Base-by-base conservation (phyloP, 2,888 invertebrate genomes). In the Mechanitis mazaeus region DNA sequence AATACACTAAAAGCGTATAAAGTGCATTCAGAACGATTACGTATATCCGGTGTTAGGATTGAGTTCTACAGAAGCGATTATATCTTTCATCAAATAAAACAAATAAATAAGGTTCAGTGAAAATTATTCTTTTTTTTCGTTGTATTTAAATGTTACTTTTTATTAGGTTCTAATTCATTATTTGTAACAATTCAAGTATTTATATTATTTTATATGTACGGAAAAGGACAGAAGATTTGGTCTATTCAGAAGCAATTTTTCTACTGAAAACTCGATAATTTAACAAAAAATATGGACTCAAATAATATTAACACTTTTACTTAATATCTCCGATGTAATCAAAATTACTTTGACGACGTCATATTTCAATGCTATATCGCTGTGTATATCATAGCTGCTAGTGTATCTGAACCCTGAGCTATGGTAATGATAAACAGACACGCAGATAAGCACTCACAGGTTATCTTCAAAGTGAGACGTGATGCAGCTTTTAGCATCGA, bases 401-500 rank as follows among this genome's bases (percentile, higher is more conserved):
- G 50, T 50, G 31, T 50, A 2, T 0, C 6, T 28, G 31, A 31
- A 9, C 31, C 28, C 31, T 28, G 28, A 50, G 50, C 31, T 50
- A 50, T 31, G 11, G 28, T 50, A 31, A 31, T 7, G 50, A 50
- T 31, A n/a, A 50, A 50, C 31, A 50, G 9, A 55, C 61, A 55
- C 55, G 54, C 47, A 50, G 47, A 31, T 50, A 31, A 50, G 65
- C 69, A 68, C 66, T 69, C 58, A 69, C 55, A 54, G 65, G 63
- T 63, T 66, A 68, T 69, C 66, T 31, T 31, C 7, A 31, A 35
- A 50, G 31, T 31, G 31, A 3, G 7, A 9, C 31, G 5, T 9
- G 50, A 50, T 7, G 9, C 42, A 42, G 42, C 42, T 42, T 42
- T 42, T 11, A 42, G 9, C 11, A 9, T 9, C 42, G 9, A 42